These are phyloP conservation scores for Charadrius vociferus DNA, from an alignment of 2,113 vertebrate genomes.

Conservation along the genomic window DNA sequence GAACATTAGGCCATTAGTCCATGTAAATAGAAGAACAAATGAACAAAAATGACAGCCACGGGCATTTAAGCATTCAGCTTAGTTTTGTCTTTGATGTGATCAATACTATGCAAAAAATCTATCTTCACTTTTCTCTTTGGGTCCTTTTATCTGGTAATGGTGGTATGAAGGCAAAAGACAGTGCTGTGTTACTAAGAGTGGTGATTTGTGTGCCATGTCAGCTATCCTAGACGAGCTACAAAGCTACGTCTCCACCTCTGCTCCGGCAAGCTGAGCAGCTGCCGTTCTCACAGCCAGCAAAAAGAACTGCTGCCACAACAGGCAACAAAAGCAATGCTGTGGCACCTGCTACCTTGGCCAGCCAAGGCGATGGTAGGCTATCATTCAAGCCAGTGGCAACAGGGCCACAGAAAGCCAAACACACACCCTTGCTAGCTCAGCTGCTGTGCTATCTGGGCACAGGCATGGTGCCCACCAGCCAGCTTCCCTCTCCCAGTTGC, in stretches of 20 bases:
- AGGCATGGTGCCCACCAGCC: background rate
- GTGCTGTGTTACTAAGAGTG: background rate
- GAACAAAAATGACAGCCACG: background rate
- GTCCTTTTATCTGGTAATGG: background rate
- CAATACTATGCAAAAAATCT: background rate
- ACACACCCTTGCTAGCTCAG: background rate
- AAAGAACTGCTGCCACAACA: background rate
- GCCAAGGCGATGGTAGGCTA: background rate
- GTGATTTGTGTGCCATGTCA: background rate
- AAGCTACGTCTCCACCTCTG: background rate
- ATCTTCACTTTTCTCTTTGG: background rate
- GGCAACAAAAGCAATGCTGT: background rate
- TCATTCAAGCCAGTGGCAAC: background rate
- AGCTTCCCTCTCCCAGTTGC: background rate
- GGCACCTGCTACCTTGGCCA: constrained; percentile 54
- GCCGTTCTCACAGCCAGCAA: constrained; percentile 3
- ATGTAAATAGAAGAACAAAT: constrained; percentile 15
- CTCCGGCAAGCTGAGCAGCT: constrained; percentile 41
- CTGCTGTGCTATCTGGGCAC: background rate
- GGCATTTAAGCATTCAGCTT: background rate
- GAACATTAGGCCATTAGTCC: constrained; percentile 28
- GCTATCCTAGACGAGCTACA: background rate
- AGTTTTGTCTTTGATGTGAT: background rate
- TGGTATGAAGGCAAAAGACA: background rate
- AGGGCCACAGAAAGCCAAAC: background rate